phyloP scores from a whole-genome alignment of 2,888 invertebrate species.

The Ormyrus pomaceus region DNA sequence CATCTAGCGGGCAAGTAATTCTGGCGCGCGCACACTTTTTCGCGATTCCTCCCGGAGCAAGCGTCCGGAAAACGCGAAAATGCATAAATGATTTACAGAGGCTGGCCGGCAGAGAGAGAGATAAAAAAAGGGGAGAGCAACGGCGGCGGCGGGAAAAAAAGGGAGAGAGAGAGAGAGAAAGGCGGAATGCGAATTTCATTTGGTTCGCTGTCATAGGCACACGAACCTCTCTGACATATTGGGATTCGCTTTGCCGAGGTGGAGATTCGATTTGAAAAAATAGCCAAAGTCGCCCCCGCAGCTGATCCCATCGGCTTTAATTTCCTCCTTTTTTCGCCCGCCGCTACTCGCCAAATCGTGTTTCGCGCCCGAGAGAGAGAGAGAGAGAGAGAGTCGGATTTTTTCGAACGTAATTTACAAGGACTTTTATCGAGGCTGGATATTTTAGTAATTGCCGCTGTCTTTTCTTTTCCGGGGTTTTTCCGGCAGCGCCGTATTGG shows the following conservation, averaged over 20 bases:
- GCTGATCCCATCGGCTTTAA: slow-evolving; percentile 43
- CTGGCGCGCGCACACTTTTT: slow-evolving; percentile 1
- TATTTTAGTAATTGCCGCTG: background rate
- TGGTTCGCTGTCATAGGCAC: slow-evolving; percentile 57
- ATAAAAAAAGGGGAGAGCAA: slow-evolving; percentile 10
- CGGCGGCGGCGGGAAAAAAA: background rate
- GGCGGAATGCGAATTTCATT: slow-evolving; percentile 59
- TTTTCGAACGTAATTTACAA: background rate
- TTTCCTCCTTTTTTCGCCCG: slow-evolving; percentile 11
- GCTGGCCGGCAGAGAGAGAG: background rate
- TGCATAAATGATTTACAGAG: slow-evolving; percentile 49
- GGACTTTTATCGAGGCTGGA: background rate
- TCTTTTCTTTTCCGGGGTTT: too few species aligned
- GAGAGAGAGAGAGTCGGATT: background rate
- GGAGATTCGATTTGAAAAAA: slow-evolving; percentile 57
- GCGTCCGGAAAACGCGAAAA: slow-evolving; percentile 44
- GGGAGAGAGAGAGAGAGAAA: slow-evolving; percentile 6
- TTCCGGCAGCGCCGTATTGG: too few species aligned
- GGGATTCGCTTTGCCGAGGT: slow-evolving; percentile 56
- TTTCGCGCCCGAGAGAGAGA: background rate
- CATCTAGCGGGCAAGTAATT: slow-evolving; percentile 4
- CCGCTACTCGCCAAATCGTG: slow-evolving; percentile 5
- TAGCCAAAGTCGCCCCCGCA: background rate
- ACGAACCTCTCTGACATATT: slow-evolving; percentile 53
- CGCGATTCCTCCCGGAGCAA: background rate